phyloP scores from a whole-genome alignment of 2,888 invertebrate species.

The Keiferia lycopersicella region DNA sequence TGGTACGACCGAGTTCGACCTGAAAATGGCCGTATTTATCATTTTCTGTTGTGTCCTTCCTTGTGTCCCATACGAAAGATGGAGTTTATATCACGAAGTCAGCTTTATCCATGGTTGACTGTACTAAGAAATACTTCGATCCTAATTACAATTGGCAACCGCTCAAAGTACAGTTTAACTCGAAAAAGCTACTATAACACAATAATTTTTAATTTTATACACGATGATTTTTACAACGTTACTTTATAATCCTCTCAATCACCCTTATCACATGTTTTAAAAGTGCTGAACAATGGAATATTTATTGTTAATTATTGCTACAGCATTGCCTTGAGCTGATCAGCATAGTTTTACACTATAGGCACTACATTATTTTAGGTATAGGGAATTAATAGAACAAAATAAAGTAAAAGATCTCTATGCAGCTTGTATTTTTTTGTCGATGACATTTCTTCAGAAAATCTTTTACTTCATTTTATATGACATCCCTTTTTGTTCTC shows the following conservation, averaged over 20 bases:
- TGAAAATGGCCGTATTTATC: too few species aligned
- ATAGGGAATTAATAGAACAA: neutral
- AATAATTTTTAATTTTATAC: slow-evolving; percentile 9
- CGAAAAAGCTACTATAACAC: slow-evolving; percentile 16
- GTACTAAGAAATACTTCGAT: slow-evolving; percentile 17
- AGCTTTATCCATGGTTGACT: slow-evolving; percentile 4
- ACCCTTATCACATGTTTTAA: slow-evolving; percentile 54
- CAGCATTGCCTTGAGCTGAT: slow-evolving; percentile 31
- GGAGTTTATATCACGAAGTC: neutral
- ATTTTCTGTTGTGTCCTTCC: too few species aligned
- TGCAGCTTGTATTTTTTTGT: neutral
- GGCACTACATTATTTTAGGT: slow-evolving; percentile 44
- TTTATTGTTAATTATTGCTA: slow-evolving; percentile 37
- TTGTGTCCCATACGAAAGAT: too few species aligned
- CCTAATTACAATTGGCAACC: slow-evolving; percentile 32
- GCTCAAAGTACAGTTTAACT: slow-evolving; percentile 28
- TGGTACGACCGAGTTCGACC: too few species aligned
- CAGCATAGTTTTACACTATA: slow-evolving; percentile 46
- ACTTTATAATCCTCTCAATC: slow-evolving; percentile 36
- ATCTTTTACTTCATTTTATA: slow-evolving; percentile 2
- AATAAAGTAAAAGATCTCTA: neutral
- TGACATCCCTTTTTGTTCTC: neutral
- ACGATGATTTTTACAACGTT: slow-evolving; percentile 8
- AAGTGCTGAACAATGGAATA: slow-evolving; percentile 47
- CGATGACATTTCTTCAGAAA: neutral